These are phyloP conservation scores for Leistus spinibarbis DNA, from an alignment of 2,888 invertebrate genomes.

Conservation along the genomic window DNA sequence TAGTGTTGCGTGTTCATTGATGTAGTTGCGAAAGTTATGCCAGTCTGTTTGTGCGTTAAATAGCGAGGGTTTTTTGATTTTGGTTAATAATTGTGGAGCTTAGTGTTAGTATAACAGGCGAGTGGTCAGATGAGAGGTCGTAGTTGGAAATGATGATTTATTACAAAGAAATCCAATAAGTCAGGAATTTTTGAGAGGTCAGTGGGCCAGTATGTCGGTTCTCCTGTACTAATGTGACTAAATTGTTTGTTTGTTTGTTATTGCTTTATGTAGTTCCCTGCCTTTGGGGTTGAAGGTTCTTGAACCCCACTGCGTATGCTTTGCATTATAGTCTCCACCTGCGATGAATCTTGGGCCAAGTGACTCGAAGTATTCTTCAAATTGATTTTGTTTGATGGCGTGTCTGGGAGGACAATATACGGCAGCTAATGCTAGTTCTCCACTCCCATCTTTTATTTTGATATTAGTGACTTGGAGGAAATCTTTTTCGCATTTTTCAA, in stretches of 20 bases:
- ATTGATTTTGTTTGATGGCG: constrained; percentile 37
- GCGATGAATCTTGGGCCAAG: constrained; percentile 40
- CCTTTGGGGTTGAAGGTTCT: constrained; percentile 34
- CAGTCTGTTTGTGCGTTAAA: constrained; percentile 19
- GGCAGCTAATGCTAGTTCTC: constrained; percentile 11
- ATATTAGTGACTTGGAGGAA: not conserved
- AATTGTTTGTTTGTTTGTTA: not conserved
- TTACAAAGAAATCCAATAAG: constrained; percentile 43
- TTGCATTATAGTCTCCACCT: constrained; percentile 42
- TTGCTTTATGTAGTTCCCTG: not conserved
- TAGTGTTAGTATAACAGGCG: no score
- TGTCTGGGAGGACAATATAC: constrained; percentile 43
- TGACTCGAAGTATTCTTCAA: constrained; percentile 24
- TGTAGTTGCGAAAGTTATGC: not conserved
- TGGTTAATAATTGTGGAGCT: no score
- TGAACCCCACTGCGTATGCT: constrained; percentile 40
- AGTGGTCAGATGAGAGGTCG: constrained; percentile 43
- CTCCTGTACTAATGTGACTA: constrained; percentile 21
- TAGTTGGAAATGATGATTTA: constrained; percentile 33
- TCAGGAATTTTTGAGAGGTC: constrained; percentile 43
- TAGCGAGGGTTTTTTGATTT: constrained; percentile 20
- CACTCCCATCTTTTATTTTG: not conserved
- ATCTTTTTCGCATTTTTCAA: not conserved
- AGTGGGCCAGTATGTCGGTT: constrained; percentile 45
- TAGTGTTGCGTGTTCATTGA: not conserved